These are phyloP conservation scores for Strix uralensis DNA, from an alignment of 2,113 vertebrate species.

Conservation along the genomic window DNA sequence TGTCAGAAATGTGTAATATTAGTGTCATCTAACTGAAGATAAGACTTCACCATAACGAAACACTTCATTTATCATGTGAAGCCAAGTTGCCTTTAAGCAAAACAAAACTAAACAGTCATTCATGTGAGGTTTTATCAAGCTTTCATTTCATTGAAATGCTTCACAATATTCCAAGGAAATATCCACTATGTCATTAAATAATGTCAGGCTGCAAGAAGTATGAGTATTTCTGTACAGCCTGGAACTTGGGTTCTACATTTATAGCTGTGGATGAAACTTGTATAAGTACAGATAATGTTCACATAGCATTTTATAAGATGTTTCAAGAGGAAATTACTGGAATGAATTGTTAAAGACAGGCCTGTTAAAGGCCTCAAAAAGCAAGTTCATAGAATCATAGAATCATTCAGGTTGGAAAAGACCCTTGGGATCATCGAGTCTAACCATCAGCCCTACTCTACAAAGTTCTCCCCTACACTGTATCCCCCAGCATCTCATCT, in stretches of 20 bases:
- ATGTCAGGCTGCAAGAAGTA: neutral
- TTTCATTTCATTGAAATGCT: neutral
- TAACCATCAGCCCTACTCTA: no score
- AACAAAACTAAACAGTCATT: neutral
- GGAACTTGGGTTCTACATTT: neutral
- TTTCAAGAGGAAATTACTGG: neutral
- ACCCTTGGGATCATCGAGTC: no score
- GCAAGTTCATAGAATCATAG: no score
- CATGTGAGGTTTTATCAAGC: neutral
- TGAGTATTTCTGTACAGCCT: neutral
- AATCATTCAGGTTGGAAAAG: no score
- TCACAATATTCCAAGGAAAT: neutral
- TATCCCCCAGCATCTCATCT: no score
- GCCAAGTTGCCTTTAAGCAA: neutral
- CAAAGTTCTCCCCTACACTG: no score
- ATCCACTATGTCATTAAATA: neutral
- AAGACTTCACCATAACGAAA: neutral
- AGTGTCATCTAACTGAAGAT: neutral
- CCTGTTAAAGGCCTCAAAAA: neutral
- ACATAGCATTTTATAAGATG: neutral
- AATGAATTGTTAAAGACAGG: neutral
- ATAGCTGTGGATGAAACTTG: neutral
- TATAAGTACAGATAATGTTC: neutral
- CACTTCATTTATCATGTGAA: neutral
- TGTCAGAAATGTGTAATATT: conserved; percentile 22